Evolutionary conservation across 2,113 vertebrate species (phyloP).

Genomic region (Phaethornis superciliosus): DNA sequence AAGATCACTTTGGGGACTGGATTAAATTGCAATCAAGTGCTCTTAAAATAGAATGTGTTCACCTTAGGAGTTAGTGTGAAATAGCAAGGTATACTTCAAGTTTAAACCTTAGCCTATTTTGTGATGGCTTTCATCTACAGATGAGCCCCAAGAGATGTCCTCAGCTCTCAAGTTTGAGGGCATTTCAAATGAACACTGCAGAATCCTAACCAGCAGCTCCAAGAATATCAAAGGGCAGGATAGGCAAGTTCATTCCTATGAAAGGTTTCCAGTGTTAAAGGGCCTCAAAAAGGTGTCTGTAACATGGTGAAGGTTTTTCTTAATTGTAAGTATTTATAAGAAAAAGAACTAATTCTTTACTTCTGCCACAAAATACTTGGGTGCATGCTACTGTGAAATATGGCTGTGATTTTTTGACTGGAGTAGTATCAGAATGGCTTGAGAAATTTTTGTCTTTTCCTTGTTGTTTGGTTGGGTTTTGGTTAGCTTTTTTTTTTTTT

Average conservation of each 20-base stretch:
- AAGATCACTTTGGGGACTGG: not conserved
- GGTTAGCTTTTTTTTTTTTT: not conserved
- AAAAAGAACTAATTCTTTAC: not conserved
- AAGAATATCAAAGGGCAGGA: not conserved
- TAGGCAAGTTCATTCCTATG: not conserved
- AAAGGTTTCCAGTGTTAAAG: not conserved
- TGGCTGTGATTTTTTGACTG: not conserved
- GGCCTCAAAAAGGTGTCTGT: not conserved
- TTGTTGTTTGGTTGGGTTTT: too few species aligned
- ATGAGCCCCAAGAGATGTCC: not conserved
- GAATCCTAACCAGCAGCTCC: not conserved
- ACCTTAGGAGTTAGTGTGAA: not conserved
- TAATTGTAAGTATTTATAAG: not conserved
- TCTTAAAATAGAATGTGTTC: constrained; percentile 31
- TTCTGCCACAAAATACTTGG: not conserved
- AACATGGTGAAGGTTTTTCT: not conserved
- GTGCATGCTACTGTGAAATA: not conserved
- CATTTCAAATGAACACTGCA: not conserved
- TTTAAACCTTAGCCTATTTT: constrained; percentile 38
- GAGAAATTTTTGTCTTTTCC: not conserved
- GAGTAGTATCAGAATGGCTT: not conserved
- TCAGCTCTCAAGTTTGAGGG: constrained; percentile 3
- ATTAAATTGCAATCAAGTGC: constrained; percentile 7
- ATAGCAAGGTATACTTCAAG: constrained; percentile 1
- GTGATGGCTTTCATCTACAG: not conserved